phyloP scores from a whole-genome alignment of 2,888 invertebrate genomes.

The Tachina fera region DNA sequence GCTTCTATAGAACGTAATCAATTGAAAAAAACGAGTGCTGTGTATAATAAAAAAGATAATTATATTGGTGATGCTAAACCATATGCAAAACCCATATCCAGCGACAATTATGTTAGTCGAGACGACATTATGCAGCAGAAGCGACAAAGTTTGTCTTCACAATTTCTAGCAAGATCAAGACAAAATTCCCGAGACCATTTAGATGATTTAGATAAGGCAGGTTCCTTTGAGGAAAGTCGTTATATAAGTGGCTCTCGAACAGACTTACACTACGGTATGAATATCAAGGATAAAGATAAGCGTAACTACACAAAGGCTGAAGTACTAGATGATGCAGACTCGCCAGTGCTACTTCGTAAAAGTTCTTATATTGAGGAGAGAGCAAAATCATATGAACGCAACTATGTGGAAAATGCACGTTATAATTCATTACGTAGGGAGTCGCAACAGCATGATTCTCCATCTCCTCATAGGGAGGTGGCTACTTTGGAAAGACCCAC shows the following conservation, averaged over 20 bases:
- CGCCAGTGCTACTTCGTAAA: conserved; percentile 56
- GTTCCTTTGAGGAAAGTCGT: conserved; percentile 75
- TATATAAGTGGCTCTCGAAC: conserved; percentile 78
- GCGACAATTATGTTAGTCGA: conserved; percentile 80
- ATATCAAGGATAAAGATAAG: conserved; percentile 72
- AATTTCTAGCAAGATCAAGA: conserved; percentile 79
- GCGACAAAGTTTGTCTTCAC: conserved; percentile 79
- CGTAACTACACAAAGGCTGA: conserved; percentile 73
- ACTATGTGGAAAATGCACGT: conserved; percentile 66
- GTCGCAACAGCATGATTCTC: conserved; percentile 82
- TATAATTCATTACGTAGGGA: conserved; percentile 84
- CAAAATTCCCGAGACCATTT: conserved; percentile 81
- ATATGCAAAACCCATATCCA: conserved; percentile 64
- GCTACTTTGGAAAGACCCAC: conserved; percentile 84
- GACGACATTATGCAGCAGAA: conserved; percentile 82
- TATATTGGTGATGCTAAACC: conserved; percentile 50
- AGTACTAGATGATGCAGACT: conserved; percentile 61
- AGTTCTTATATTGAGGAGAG: conserved; percentile 73
- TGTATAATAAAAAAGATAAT: conserved; percentile 72
- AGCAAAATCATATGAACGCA: conserved; percentile 75
- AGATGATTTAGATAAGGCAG: conserved; percentile 78
- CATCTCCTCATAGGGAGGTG: conserved; percentile 83
- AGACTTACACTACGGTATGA: conserved; percentile 76
- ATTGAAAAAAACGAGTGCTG: conserved; percentile 75
- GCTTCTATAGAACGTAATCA: conserved; percentile 82